Conservation (phyloP, 2,797 vertebrate species). For the Ispidina lecontei region DNA sequence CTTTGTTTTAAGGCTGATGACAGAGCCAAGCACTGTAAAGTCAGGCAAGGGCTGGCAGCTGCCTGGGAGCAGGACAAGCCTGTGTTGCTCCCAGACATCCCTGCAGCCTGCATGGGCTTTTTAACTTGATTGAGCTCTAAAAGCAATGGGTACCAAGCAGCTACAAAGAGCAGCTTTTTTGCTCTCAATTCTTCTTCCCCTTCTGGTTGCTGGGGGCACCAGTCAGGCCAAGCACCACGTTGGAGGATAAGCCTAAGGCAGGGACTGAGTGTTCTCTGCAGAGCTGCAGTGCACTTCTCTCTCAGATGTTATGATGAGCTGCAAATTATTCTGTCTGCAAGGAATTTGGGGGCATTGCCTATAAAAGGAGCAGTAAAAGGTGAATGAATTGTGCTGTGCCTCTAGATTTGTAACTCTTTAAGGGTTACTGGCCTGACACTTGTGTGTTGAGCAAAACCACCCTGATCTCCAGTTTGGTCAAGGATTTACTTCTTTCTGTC, state of each 20-base stretch:
- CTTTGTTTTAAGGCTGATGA: conserved; percentile 10
- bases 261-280: background rate
- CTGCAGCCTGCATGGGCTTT: background rate
- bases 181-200: background rate
- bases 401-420: background rate
- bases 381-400: background rate
- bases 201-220: background rate
- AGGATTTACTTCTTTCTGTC: background rate
- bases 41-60: background rate
- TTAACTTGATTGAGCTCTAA: background rate
- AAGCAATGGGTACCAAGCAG: background rate
- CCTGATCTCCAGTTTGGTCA: background rate
- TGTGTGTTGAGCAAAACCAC: background rate
- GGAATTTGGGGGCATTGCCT: background rate
- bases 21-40: background rate
- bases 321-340: background rate
- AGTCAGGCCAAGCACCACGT: background rate
- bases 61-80: background rate
- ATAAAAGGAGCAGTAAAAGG: background rate
- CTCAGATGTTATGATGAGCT: background rate
- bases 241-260: background rate
- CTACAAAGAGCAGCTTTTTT: background rate
- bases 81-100: background rate
- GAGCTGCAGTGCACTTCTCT: background rate
- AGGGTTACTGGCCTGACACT: background rate